These are phyloP conservation scores for Brenthis hecate DNA, from an alignment of 2,888 invertebrate genomes.

Conservation along the genomic window DNA sequence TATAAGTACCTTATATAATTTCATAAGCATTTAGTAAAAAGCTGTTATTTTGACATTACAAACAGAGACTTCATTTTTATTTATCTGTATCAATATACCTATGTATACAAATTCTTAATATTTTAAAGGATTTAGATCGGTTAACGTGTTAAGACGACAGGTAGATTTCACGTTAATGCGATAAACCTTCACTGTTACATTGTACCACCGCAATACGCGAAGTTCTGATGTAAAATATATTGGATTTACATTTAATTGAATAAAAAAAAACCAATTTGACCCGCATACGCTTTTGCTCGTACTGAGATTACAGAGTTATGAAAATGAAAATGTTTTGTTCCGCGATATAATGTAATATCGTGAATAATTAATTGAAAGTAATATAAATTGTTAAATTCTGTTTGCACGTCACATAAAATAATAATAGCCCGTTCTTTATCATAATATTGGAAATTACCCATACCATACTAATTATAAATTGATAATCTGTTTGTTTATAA, in stretches of 20 bases:
- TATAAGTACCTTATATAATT: too few relatives aligned
- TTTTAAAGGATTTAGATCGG: conserved; percentile 6
- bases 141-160: conserved; percentile 16
- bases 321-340: too few relatives aligned
- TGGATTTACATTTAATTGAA: conserved; percentile 19
- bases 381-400: too few relatives aligned
- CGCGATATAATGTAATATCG: not conserved
- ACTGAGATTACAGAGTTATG: not conserved
- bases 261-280: conserved; percentile 5
- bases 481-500: too few relatives aligned
- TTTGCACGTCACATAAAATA: too few relatives aligned
- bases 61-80: too few relatives aligned
- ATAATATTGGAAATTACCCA: too few relatives aligned
- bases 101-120: not conserved
- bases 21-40: too few relatives aligned
- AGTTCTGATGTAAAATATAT: conserved; percentile 14
- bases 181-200: conserved; percentile 18
- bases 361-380: not conserved
- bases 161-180: conserved; percentile 14
- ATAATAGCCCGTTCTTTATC: too few relatives aligned
- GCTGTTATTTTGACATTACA: too few relatives aligned
- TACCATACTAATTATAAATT: too few relatives aligned
- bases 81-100: not conserved
- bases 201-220: conserved; percentile 4
- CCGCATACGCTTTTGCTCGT: conserved; percentile 2